These are phyloP conservation scores for Chionis minor DNA, from an alignment of 2,113 vertebrate species.

Conservation along the genomic window DNA sequence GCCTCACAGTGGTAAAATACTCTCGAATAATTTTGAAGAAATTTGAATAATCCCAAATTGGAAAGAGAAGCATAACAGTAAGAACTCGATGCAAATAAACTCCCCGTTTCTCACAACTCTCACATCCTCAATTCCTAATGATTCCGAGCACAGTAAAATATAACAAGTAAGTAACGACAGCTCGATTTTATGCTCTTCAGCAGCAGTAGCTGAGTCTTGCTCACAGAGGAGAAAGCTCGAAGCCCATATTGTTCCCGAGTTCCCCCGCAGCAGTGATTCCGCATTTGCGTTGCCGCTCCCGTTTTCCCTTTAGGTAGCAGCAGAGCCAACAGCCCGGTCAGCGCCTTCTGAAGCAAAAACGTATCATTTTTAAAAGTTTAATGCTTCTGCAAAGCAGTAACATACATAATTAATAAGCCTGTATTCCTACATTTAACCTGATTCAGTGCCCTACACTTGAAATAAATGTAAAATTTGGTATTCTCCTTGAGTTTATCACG, in stretches of 20 bases:
- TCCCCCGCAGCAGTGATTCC: neutral
- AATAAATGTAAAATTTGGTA: neutral
- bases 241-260: neutral
- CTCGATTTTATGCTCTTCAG: conserved; percentile 23
- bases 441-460: neutral
- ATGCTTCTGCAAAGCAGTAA: neutral
- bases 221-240: neutral
- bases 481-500: neutral
- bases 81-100: neutral
- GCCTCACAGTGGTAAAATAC: neutral
- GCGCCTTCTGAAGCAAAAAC: neutral
- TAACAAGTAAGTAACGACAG: neutral
- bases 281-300: neutral
- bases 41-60: neutral
- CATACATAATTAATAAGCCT: neutral
- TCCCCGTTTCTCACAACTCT: neutral
- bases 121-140: neutral
- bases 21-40: neutral
- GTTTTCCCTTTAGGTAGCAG: neutral
- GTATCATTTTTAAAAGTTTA: conserved; percentile 14
- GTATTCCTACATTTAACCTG: neutral
- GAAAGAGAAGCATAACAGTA: neutral
- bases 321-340: neutral
- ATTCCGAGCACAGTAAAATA: neutral
- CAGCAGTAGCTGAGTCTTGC: neutral